Conservation (phyloP, 2,113 vertebrate genomes). For the Otocyon megalotis region DNA sequence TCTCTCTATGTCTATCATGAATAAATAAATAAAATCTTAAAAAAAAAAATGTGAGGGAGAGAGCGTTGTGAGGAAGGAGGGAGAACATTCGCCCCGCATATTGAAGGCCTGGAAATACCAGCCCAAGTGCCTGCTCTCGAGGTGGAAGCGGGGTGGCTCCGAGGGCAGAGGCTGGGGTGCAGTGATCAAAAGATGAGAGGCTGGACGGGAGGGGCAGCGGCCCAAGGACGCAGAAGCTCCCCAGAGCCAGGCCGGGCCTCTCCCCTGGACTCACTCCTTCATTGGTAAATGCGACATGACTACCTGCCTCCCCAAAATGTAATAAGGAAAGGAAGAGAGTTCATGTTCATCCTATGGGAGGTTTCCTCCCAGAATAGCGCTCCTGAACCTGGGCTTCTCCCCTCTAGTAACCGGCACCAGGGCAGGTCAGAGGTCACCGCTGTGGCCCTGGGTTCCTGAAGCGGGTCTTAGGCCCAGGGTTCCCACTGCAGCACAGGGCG, state of each 20-base stretch:
- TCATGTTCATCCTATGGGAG: neutral
- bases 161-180: neutral
- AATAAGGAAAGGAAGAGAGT: neutral
- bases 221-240: too few relatives aligned
- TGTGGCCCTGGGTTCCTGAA: too few relatives aligned
- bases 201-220: too few relatives aligned
- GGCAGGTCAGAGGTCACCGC: too few relatives aligned
- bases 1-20: too few relatives aligned
- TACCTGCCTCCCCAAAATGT: neutral
- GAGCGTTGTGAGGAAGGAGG: neutral
- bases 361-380: neutral
- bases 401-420: too few relatives aligned
- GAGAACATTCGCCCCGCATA: neutral
- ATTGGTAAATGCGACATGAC: neutral
- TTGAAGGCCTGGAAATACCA: neutral
- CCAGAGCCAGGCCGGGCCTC: too few relatives aligned
- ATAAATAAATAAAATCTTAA: too few relatives aligned
- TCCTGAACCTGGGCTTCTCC: too few relatives aligned
- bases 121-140: neutral
- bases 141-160: neutral
- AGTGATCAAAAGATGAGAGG: neutral
- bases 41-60: too few relatives aligned
- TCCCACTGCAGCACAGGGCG: too few relatives aligned
- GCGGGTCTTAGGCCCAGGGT: too few relatives aligned
- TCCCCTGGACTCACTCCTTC: neutral